phyloP scores from a whole-genome alignment of 2,797 vertebrate genomes.

The Pangasius macronema region DNA sequence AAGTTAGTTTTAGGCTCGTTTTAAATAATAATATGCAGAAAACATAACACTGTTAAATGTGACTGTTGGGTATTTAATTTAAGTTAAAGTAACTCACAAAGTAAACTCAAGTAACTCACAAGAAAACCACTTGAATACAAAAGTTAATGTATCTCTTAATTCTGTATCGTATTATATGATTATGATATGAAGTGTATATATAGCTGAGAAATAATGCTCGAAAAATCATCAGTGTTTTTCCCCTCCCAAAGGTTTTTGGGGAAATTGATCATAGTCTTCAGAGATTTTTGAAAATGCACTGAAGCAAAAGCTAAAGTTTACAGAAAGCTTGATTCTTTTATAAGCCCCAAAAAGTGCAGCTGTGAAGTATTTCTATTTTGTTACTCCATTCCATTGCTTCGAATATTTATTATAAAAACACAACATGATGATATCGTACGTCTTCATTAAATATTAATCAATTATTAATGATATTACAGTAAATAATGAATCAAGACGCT shows the following conservation, averaged over 20 bases:
- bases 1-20: too few species aligned
- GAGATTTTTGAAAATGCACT: too few species aligned
- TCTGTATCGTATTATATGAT: not conserved
- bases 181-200: not conserved
- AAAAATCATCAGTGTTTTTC: too few species aligned
- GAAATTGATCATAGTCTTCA: too few species aligned
- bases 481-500: not conserved
- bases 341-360: too few species aligned
- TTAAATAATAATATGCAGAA: too few species aligned
- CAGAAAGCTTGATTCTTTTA: too few species aligned
- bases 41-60: not conserved
- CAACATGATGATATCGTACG: not conserved
- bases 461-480: not conserved
- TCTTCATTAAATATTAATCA: not conserved
- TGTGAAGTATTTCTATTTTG: too few species aligned
- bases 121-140: not conserved
- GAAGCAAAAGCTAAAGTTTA: too few species aligned
- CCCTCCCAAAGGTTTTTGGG: too few species aligned
- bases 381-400: too few species aligned
- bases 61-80: not conserved
- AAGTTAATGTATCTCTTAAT: not conserved
- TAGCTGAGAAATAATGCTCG: not conserved
- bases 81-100: not conserved
- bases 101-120: not conserved
- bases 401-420: too few species aligned